phyloP scores from a whole-genome alignment of 2,888 invertebrate species.

The Mesopsocus fuscifrons region DNA sequence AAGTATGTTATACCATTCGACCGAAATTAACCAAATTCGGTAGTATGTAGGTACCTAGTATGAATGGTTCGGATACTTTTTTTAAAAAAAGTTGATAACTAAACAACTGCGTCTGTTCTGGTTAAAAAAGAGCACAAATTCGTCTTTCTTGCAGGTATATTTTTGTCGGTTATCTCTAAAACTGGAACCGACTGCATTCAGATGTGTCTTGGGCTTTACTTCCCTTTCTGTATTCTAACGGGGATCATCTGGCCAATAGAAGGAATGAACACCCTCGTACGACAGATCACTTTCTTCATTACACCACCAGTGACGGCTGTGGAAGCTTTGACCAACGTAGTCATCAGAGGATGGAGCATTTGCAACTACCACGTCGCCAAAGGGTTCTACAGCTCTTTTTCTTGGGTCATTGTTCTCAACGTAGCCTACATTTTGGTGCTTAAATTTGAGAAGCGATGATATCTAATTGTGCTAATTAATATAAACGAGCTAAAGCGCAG shows the following conservation, averaged over 20 bases:
- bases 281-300: slow-evolving; percentile 39
- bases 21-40: too few species aligned
- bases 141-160: background rate
- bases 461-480: too few species aligned
- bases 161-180: background rate
- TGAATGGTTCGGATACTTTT: too few species aligned
- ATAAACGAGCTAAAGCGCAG: too few species aligned
- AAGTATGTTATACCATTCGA: background rate
- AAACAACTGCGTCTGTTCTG: too few species aligned
- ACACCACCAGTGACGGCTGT: slow-evolving; percentile 72
- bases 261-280: slow-evolving; percentile 40
- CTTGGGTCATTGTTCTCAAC: slow-evolving; percentile 42
- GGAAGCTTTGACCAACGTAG: slow-evolving; percentile 50
- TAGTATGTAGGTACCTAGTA: too few species aligned
- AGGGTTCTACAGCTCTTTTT: slow-evolving; percentile 46
- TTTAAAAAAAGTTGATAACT: too few species aligned
- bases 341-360: slow-evolving; percentile 55
- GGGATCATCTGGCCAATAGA: slow-evolving; percentile 49
- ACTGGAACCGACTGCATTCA: background rate
- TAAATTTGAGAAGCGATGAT: slow-evolving; percentile 20
- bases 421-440: slow-evolving; percentile 34
- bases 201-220: background rate
- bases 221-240: background rate
- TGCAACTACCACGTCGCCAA: slow-evolving; percentile 46
- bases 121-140: too few species aligned